Percentiles rank a stretch among this genome's conserved stretches.
These are phyloP conservation scores for Dallia pectoralis DNA, from an alignment of 2,797 vertebrate species.

Conservation along the genomic window DNA sequence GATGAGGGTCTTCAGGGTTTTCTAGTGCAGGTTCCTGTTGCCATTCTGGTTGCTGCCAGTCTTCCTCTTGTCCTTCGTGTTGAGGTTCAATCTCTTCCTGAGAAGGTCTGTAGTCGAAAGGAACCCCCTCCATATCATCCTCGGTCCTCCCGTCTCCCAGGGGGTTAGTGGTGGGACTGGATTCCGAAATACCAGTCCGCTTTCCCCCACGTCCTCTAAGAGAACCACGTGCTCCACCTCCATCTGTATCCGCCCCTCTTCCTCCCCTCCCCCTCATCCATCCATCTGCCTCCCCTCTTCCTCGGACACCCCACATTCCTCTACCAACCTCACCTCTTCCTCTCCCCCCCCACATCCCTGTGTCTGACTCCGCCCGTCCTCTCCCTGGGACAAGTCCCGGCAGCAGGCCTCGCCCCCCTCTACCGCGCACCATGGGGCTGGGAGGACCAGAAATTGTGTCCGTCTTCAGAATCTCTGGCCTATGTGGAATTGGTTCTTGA, in stretches of 20 bases:
- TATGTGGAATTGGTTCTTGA: slow-evolving; percentile 9
- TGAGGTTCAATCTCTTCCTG: slow-evolving; percentile 67
- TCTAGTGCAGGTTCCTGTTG: slow-evolving; percentile 77
- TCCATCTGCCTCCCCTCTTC: slow-evolving; percentile 10
- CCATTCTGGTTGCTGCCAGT: slow-evolving; percentile 74
- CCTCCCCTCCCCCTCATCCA: background rate
- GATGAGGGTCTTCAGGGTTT: slow-evolving; percentile 61
- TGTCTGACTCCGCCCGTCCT: slow-evolving; percentile 16
- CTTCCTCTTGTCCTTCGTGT: slow-evolving; percentile 69
- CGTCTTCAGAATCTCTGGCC: slow-evolving; percentile 29
- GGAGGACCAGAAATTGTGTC: slow-evolving; percentile 22
- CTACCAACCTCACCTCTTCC: background rate
- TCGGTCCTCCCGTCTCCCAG: slow-evolving; percentile 42
- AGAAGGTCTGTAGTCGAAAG: slow-evolving; percentile 66
- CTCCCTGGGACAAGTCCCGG: slow-evolving; percentile 25
- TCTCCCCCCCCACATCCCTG: background rate
- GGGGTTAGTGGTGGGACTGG: slow-evolving; percentile 28
- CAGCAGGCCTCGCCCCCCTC: slow-evolving; percentile 62
- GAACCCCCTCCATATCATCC: slow-evolving; percentile 59
- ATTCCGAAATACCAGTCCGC: slow-evolving; percentile 21
- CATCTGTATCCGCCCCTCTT: background rate
- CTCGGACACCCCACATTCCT: background rate
- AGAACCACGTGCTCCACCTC: slow-evolving; percentile 48
- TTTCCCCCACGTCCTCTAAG: slow-evolving; percentile 41
- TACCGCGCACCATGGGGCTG: slow-evolving; percentile 45